Base-by-base conservation (phyloP, 2,888 invertebrate species). In the Subacronicta megacephala region DNA sequence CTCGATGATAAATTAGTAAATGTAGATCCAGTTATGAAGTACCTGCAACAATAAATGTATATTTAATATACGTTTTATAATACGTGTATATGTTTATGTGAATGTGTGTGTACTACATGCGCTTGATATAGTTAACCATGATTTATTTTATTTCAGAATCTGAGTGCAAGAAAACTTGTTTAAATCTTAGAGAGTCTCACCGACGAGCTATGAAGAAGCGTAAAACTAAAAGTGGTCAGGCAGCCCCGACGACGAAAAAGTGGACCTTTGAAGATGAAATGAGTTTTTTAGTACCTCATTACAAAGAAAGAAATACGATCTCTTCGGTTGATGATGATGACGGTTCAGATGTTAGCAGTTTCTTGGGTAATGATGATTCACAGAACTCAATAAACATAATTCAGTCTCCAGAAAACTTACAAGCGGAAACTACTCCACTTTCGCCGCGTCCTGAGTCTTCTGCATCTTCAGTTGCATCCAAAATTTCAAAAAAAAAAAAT, bases 261-360 rank as follows among this genome's bases (percentile, higher is more conserved):
- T 74, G 72, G 68, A 63, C 60, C 40, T 75, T 49, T 63, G 75
- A 75, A 62, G 66, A 72, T 61, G 71, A 75, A 61, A 71, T 75
- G 70, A 59, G 64, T 60, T 71, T 72, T 62, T 66, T 65, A 49
- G 15, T 73, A 62, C 73, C 69, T 57, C 72, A 72, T 69, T 69
- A 66, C 56, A 69, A 43, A 64, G 66, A 72, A 64, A 65, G 68
- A 66, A 62, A 44, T 57, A 68, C 68, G 52, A 53, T 65, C 38
- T 66, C 66, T 35, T 72, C 70, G 58, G 62, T 64, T 47, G 62
- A 43, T 29, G 53, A 60, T 58, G 63, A 64, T 66, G 60, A 65
- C 45, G 49, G 49, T 54, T 67, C 64, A 58, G 56, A 62, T 58
- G 55, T 18, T 18, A 18, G 18, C 18, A 18, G 18, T 18, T 18